Conservation (phyloP, 2,113 vertebrate species). For the Picathartes gymnocephalus region DNA sequence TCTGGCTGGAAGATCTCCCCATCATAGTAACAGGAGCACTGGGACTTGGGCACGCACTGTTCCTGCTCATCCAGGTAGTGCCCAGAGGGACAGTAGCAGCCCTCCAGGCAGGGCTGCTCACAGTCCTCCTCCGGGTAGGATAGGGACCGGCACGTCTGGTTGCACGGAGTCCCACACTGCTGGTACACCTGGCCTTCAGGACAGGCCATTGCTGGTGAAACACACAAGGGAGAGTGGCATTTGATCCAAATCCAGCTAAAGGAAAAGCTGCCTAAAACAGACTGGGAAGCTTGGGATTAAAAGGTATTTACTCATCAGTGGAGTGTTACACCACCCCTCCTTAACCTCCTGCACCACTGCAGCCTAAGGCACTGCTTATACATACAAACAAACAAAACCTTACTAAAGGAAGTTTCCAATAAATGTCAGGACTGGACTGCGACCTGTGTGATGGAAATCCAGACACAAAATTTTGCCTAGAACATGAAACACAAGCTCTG, state of each 20-base stretch:
- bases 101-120: conserved; percentile 82
- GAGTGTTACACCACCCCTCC: neutral
- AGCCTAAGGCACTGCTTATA: neutral
- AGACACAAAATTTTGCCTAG: neutral
- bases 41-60: conserved; percentile 82
- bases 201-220: conserved; percentile 80
- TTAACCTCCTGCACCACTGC: neutral
- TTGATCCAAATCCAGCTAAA: neutral
- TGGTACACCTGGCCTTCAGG: conserved; percentile 80
- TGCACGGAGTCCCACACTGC: conserved; percentile 83
- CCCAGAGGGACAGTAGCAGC: conserved; percentile 87
- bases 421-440: neutral
- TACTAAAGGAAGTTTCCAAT: neutral
- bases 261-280: neutral
- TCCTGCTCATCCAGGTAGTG: conserved; percentile 80
- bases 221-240: neutral
- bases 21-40: conserved; percentile 88
- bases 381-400: neutral
- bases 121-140: conserved; percentile 80
- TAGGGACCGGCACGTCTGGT: conserved; percentile 85
- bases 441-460: neutral
- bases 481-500: neutral
- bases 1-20: conserved; percentile 92
- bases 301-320: neutral
- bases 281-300: neutral